phyloP scores from a whole-genome alignment of 2,797 vertebrate genomes.

The Cynodonichthys magdalenae region DNA sequence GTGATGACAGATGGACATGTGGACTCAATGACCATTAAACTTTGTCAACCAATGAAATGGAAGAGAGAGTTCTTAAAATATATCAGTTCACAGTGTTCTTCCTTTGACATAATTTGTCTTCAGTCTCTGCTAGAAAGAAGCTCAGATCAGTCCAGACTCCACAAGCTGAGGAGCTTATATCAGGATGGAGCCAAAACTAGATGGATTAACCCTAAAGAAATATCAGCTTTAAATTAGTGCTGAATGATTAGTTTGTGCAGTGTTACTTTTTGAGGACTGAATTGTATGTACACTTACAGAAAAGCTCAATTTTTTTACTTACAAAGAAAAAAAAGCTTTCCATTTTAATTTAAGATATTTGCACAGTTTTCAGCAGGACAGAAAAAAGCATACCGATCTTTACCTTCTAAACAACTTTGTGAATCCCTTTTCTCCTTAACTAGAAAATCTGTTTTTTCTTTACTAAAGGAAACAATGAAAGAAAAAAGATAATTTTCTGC shows the following conservation, averaged over 20 bases:
- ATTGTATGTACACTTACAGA: slow-evolving; percentile 10
- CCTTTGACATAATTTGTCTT: slow-evolving; percentile 6
- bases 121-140: slow-evolving; percentile 13
- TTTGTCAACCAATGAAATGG: neutral
- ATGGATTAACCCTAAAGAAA: slow-evolving; percentile 48
- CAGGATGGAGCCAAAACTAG: slow-evolving; percentile 18
- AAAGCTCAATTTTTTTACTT: neutral
- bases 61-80: neutral
- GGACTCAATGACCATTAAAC: neutral
- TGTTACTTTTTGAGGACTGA: slow-evolving; percentile 33
- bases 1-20: neutral
- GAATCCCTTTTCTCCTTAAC: neutral
- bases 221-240: slow-evolving; percentile 22
- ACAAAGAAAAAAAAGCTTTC: neutral
- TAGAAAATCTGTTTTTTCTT: no score
- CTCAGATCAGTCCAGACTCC: slow-evolving; percentile 29
- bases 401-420: neutral
- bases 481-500: neutral
- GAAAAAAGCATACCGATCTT: neutral
- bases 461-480: no score
- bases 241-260: slow-evolving; percentile 6
- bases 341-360: no score
- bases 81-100: neutral
- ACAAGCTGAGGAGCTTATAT: slow-evolving; percentile 33
- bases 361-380: no score